Evolutionary conservation across 2,113 vertebrate species (phyloP).

Genomic region (Phasianus colchicus): DNA sequence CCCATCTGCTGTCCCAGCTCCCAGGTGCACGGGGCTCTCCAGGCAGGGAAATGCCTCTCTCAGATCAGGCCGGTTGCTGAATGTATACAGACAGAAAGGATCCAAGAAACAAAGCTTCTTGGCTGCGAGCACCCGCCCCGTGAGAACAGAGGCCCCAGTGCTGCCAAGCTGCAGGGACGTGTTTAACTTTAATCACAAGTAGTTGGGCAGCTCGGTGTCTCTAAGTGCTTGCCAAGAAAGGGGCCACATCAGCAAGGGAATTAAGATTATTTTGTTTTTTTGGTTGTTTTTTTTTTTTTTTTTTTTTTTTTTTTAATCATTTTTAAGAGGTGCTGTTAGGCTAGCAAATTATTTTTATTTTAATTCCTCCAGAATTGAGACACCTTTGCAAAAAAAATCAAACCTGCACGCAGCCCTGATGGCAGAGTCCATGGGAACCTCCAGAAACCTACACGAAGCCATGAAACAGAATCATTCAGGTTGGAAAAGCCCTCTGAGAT

Average conservation of each 20-base stretch:
- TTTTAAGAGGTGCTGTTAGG: neutral
- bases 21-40: rapidly evolving
- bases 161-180: slow-evolving; percentile 7
- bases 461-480: neutral
- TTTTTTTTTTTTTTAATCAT: neutral
- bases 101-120: neutral
- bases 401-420: neutral
- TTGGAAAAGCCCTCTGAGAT: neutral
- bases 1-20: neutral
- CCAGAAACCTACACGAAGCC: rapidly evolving
- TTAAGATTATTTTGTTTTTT: neutral
- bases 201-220: neutral
- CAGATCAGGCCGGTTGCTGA: neutral
- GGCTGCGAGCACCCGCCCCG: neutral
- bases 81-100: neutral
- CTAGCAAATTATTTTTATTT: neutral
- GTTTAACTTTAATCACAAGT: neutral
- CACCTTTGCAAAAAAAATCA: neutral
- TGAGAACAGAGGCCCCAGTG: neutral
- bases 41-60: neutral
- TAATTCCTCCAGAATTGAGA: neutral
- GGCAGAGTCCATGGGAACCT: neutral
- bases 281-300: no score
- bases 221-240: slow-evolving; percentile 12
- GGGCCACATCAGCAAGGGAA: neutral